A percentile compares a stretch with the other conserved stretches of the same genome.
These are phyloP conservation scores for Sphenopsis melanotis DNA, from an alignment of 2,797 vertebrate species.

Conservation along the genomic window DNA sequence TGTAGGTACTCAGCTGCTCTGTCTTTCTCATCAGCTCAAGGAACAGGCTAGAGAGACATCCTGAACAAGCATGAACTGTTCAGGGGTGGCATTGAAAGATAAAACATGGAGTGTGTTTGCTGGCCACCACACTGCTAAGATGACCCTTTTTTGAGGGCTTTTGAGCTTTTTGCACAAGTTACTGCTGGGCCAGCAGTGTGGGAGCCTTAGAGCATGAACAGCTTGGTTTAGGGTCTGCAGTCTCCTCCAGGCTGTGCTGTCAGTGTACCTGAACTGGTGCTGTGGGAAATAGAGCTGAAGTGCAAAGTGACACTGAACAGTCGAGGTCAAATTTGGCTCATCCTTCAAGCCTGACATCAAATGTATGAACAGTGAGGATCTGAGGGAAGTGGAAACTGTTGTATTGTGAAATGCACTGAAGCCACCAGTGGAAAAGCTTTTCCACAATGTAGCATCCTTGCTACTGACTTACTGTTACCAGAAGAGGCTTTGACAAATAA, in stretches of 20 bases:
- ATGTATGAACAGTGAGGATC: background rate
- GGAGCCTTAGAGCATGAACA: background rate
- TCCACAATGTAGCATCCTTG: background rate
- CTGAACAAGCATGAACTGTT: background rate
- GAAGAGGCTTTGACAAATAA: slow-evolving; percentile 40
- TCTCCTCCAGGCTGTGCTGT: background rate
- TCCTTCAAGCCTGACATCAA: background rate
- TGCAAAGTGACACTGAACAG: background rate
- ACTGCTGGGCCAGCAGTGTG: background rate
- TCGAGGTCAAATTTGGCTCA: background rate
- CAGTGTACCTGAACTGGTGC: background rate
- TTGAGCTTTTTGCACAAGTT: background rate
- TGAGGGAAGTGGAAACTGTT: background rate
- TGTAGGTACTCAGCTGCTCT: background rate
- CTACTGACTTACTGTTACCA: slow-evolving; percentile 9
- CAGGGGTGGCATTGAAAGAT: background rate
- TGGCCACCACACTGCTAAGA: background rate
- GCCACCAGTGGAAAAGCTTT: background rate
- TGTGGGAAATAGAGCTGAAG: background rate
- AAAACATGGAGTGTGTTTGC: background rate
- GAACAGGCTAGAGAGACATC: background rate
- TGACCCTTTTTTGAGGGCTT: background rate
- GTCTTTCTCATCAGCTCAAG: background rate
- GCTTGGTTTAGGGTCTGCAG: background rate
- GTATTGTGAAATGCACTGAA: background rate